A percentile compares a stretch with the other conserved stretches of the same genome.
These are phyloP conservation scores for Synergus umbraculus DNA, from an alignment of 2,888 invertebrate genomes.

Conservation along the genomic window DNA sequence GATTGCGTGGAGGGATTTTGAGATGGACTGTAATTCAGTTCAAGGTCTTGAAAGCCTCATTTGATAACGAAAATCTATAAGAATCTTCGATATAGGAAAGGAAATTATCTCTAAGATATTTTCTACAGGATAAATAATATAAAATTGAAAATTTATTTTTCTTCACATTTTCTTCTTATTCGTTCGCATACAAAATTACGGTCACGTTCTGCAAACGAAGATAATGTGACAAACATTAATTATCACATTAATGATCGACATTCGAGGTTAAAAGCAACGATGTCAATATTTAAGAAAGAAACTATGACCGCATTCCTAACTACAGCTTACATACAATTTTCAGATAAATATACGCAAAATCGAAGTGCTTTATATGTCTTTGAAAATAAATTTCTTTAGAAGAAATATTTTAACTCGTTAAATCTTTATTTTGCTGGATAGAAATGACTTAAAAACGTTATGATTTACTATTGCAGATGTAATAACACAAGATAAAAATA, in stretches of 20 bases:
- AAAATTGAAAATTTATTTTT: not conserved
- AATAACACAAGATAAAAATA: no score
- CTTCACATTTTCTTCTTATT: not conserved
- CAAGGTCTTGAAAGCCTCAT: conserved; percentile 20
- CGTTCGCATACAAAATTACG: not conserved
- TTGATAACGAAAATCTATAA: conserved; percentile 12
- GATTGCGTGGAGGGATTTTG: not conserved
- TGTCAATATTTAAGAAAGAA: conserved; percentile 17
- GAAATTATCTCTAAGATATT: not conserved
- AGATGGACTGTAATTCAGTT: conserved; percentile 1
- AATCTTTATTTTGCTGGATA: no score
- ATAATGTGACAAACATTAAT: conserved; percentile 10
- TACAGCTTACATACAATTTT: not conserved
- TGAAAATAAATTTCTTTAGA: not conserved
- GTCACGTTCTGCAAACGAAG: not conserved
- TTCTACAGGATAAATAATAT: no score
- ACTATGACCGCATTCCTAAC: not conserved
- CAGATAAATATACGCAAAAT: not conserved
- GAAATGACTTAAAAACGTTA: no score
- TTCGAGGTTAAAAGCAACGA: conserved; percentile 12
- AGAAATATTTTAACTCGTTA: not conserved
- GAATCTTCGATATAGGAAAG: not conserved
- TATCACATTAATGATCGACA: conserved; percentile 24
- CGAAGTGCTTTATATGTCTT: not conserved
- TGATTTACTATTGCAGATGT: no score